Evolutionary conservation across 1,140 invertebrate species (phyloP).

Genomic region (Coelopa frigida): DNA sequence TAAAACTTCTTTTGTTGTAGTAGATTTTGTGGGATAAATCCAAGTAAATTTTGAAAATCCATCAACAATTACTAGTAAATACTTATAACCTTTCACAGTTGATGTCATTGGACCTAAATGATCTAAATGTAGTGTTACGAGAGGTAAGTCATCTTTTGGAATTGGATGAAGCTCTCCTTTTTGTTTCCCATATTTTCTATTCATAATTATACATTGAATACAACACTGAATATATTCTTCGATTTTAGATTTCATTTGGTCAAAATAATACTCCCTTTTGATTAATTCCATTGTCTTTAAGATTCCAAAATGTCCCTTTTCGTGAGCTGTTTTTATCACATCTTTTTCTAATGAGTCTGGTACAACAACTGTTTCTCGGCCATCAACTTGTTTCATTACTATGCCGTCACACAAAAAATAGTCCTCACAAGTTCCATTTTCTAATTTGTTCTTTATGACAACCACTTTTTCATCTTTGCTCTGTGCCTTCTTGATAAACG

Average conservation of each 20-base stretch:
- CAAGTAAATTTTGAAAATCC: constrained; percentile 25
- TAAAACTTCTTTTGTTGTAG: constrained; percentile 26
- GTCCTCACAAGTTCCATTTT: neutral
- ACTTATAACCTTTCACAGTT: constrained; percentile 29
- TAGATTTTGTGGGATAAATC: constrained; percentile 38
- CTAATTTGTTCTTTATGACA: neutral
- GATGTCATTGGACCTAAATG: constrained; percentile 22
- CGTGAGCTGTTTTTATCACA: constrained; percentile 30
- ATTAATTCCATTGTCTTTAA: constrained; percentile 41
- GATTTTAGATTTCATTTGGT: constrained; percentile 32
- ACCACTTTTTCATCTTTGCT: constrained; percentile 11
- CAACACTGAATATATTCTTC: constrained; percentile 30
- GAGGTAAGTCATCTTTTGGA: constrained; percentile 24
- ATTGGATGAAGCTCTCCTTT: constrained; percentile 38
- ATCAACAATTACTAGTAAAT: constrained; percentile 29
- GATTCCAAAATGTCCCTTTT: constrained; percentile 38
- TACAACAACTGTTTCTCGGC: constrained; percentile 23
- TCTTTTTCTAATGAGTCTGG: constrained; percentile 28
- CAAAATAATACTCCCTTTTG: constrained; percentile 40
- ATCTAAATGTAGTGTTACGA: constrained; percentile 19
- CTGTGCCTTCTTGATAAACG: constrained; percentile 13
- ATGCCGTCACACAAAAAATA: constrained; percentile 21
- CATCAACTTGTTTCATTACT: constrained; percentile 21
- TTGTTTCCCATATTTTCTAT: constrained; percentile 36
- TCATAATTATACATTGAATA: constrained; percentile 29